Percentiles rank a stretch among this genome's conserved stretches.
phyloP scores from a whole-genome alignment of 2,888 invertebrate genomes.

The Drosophila emarginata region DNA sequence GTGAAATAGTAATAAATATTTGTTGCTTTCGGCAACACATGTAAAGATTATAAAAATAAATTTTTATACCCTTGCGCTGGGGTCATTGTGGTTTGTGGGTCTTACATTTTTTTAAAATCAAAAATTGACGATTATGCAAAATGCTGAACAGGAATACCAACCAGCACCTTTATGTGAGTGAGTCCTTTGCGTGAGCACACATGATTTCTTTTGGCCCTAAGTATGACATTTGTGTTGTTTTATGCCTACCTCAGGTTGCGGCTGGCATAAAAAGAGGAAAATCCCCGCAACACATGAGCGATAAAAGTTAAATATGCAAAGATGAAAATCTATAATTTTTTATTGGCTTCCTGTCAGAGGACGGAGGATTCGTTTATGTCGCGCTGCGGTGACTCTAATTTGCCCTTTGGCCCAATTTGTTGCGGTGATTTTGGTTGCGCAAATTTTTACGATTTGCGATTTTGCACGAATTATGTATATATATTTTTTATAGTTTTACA shows the following conservation, averaged over 20 bases:
- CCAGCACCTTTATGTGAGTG: constrained; percentile 56
- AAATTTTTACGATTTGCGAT: constrained; percentile 70
- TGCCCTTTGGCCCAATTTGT: constrained; percentile 58
- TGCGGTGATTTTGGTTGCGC: constrained; percentile 62
- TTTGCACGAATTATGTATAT: constrained; percentile 68
- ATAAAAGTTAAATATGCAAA: constrained; percentile 78
- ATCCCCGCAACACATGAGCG: constrained; percentile 59
- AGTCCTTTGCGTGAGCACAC: constrained; percentile 28
- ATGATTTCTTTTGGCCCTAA: constrained; percentile 60
- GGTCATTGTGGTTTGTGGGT: not conserved
- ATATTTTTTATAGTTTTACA: constrained; percentile 72
- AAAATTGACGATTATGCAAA: constrained; percentile 76
- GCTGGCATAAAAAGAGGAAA: constrained; percentile 56
- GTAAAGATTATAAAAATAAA: constrained; percentile 73
- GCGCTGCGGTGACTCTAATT: constrained; percentile 64
- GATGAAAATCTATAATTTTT: constrained; percentile 76
- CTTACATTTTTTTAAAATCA: constrained; percentile 65
- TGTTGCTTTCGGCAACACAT: constrained; percentile 60
- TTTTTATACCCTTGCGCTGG: constrained; percentile 58
- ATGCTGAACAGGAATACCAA: constrained; percentile 46
- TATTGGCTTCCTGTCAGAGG: constrained; percentile 49
- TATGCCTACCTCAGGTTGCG: constrained; percentile 69
- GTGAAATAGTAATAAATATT: constrained; percentile 76
- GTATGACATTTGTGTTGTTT: constrained; percentile 75
- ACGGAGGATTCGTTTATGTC: constrained; percentile 55